Conservation (phyloP, 2,888 invertebrate genomes). For the Noctua janthina region DNA sequence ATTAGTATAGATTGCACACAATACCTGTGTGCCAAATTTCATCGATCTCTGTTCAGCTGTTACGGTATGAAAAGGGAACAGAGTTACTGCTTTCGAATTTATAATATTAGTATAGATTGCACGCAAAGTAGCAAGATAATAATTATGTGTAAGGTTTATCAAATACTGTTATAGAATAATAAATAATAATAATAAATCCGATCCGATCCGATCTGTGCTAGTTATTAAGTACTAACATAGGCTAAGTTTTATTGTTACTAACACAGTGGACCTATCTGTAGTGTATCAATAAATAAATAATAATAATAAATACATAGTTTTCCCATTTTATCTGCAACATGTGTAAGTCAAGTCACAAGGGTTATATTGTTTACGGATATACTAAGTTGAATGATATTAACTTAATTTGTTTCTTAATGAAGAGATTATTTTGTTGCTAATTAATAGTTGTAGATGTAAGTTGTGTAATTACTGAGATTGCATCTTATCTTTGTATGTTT, state of each 20-base stretch:
- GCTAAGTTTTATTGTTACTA: no score
- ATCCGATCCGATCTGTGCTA: no score
- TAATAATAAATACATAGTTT: conserved; percentile 6
- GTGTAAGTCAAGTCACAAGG: conserved; percentile 10
- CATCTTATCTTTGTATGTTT: conserved; percentile 8
- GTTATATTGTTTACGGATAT: conserved; percentile 16
- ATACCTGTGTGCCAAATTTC: neutral
- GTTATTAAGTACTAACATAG: no score
- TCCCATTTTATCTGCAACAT: neutral
- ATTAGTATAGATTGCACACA: neutral
- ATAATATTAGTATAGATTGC: neutral
- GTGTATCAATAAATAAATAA: no score
- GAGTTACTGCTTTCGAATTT: neutral
- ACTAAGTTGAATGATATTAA: neutral
- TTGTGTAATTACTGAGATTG: conserved; percentile 12
- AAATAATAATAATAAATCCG: no score
- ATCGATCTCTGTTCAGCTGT: neutral
- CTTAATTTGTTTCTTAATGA: conserved; percentile 12
- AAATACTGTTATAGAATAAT: neutral
- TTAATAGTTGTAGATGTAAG: conserved; percentile 21
- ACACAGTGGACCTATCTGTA: no score
- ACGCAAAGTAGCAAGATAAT: neutral
- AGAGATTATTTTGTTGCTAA: conserved; percentile 9
- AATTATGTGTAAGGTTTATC: neutral
- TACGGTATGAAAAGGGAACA: neutral